phyloP scores from a whole-genome alignment of 2,113 vertebrate genomes.

The Pogonocichla stellata region DNA sequence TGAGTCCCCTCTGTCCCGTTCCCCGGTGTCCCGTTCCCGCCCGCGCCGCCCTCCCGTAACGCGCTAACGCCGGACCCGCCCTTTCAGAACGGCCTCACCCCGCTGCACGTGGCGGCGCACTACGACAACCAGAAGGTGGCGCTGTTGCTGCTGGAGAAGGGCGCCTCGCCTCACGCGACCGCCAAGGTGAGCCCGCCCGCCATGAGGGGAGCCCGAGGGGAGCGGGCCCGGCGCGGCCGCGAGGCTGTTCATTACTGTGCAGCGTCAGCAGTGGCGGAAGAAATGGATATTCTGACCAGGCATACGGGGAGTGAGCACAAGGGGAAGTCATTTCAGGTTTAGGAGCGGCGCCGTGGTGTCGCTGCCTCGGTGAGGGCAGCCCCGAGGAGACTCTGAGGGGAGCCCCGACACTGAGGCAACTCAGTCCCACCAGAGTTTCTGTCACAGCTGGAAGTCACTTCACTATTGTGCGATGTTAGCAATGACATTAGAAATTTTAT shows the following conservation, averaged over 20 bases:
- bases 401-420: fast-evolving
- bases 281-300: fast-evolving
- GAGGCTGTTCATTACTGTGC: fast-evolving
- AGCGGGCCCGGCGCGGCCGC: not conserved
- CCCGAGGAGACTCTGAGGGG: not conserved
- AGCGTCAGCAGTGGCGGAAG: fast-evolving
- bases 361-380: fast-evolving
- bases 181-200: constrained; percentile 87
- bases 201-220: not conserved
- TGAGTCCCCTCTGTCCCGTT: fast-evolving
- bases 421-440: not conserved
- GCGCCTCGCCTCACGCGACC: constrained; percentile 88
- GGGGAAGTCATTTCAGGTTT: too few relatives aligned
- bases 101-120: constrained; percentile 96
- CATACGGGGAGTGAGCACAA: fast-evolving
- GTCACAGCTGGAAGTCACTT: not conserved
- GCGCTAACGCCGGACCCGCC: constrained; percentile 26
- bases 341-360: not conserved
- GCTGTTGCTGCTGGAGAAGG: constrained; percentile 94
- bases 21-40: not conserved
- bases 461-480: not conserved
- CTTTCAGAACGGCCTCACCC: constrained; percentile 95
- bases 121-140: constrained; percentile 99
- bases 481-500: not conserved
- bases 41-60: not conserved